These are phyloP conservation scores for Danaus melanippus DNA, from an alignment of 1,140 invertebrate genomes.

Conservation along the genomic window DNA sequence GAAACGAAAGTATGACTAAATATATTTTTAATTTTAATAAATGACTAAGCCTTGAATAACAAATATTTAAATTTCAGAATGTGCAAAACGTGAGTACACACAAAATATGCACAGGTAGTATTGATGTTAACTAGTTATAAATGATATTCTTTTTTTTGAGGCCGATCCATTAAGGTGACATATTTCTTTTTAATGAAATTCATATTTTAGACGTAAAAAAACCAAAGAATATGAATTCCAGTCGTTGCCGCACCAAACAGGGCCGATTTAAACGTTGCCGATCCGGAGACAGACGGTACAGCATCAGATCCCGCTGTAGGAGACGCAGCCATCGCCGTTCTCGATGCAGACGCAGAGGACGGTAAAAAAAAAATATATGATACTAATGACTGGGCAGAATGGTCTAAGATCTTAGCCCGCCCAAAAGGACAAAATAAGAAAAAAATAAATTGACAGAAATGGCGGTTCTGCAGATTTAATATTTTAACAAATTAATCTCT, in stretches of 20 bases:
- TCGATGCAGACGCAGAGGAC: slow-evolving; percentile 13
- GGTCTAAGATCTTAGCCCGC: too few relatives aligned
- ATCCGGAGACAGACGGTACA: slow-evolving; percentile 31
- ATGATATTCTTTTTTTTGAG: too few relatives aligned
- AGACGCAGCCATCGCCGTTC: slow-evolving; percentile 12
- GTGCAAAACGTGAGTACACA: slow-evolving; percentile 35
- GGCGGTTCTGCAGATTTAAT: too few relatives aligned
- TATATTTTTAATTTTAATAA: slow-evolving; percentile 9
- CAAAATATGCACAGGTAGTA: neutral
- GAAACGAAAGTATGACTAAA: slow-evolving; percentile 29
- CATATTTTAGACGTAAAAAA: neutral
- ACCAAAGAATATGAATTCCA: slow-evolving; percentile 6
- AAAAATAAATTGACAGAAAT: too few relatives aligned
- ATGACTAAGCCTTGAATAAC: slow-evolving; percentile 2
- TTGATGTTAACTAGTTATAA: too few relatives aligned
- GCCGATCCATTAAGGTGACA: too few relatives aligned
- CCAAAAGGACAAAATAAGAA: too few relatives aligned
- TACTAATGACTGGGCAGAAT: neutral
- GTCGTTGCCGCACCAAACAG: slow-evolving; percentile 29
- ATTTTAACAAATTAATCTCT: too few relatives aligned
- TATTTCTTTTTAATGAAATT: neutral
- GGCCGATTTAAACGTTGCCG: slow-evolving; percentile 40
- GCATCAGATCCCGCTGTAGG: slow-evolving; percentile 11
- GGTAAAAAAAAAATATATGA: slow-evolving; percentile 10
- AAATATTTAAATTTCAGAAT: slow-evolving; percentile 27